Evolutionary conservation across 2,888 invertebrate species (phyloP), one percentile per base, ranked within the genome.

Genomic region (Lottia scabra): DNA sequence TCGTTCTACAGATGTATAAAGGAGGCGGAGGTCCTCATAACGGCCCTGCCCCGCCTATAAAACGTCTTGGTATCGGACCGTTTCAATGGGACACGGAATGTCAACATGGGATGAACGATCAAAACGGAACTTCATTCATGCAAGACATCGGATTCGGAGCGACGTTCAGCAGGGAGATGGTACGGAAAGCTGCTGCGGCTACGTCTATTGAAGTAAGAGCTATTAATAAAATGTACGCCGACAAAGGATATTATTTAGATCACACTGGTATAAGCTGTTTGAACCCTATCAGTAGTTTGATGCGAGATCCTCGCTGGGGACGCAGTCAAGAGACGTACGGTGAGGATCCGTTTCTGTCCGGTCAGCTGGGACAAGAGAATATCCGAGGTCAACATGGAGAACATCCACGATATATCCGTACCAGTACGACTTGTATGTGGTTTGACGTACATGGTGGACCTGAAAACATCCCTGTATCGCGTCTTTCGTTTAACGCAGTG

Each of bases 261-360:
- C 56, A 56, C 12, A 56, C 56, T 23, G 56, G 56, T 3, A 56
- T 56, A 10, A 56, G 23, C 56, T 56, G 56, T 23, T 56, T 56
- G 12, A 56, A 56, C 12, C 56, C 85, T 13, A 84, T 85, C 62
- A 81, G 86, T 67, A 85, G 86, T 78, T 86, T 85, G 68, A 81
- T 84, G 82, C 75, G 84, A 26, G 83, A 84, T 70, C 85, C 88
- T 13, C 75, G 87, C 23, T 88, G 88, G 88, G 88, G 87, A 38
- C 72, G 88, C 71, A 87, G 84, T 73, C 87, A 87, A 85, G 87
- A 87, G 70, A 87, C 87, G 1, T 87, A 87, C 72, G 87, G 87
- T 16, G 87, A 87, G 68, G 87, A 87, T 70, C 87, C 87, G 0
- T 87, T 78, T 72, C 74, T 87, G 44, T 81, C 80, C 27, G 86